These are phyloP conservation scores for Chrysocyon brachyurus DNA, from an alignment of 2,797 vertebrate species.

Conservation along the genomic window DNA sequence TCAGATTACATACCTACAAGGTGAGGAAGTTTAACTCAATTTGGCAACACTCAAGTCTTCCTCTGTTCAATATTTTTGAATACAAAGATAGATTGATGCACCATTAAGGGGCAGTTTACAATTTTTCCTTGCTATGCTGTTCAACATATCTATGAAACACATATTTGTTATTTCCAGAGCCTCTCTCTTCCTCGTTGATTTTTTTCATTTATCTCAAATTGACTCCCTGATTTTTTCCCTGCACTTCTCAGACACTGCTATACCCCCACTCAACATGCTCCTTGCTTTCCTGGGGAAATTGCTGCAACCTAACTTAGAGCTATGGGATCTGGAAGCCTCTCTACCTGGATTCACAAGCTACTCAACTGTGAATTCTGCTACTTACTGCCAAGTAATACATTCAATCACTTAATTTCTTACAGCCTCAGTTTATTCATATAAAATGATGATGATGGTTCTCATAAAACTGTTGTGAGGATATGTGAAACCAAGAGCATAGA, in stretches of 20 bases:
- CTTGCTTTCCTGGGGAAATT: not conserved
- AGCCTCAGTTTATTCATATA: not conserved
- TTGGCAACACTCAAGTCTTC: not conserved
- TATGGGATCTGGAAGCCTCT: not conserved
- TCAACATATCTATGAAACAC: not conserved
- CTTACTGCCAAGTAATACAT: not conserved
- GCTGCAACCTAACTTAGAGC: not conserved
- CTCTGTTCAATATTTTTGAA: not conserved
- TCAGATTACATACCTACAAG: not conserved
- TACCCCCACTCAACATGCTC: not conserved
- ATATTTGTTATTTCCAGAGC: not conserved
- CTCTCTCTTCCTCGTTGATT: not conserved
- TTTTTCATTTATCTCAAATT: not conserved
- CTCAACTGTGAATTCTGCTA: not conserved
- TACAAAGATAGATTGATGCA: not conserved
- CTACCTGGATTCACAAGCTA: not conserved
- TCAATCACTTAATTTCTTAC: not conserved
- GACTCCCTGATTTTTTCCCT: not conserved
- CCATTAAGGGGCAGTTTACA: not conserved
- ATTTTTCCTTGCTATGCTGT: not conserved
- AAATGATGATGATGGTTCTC: not conserved
- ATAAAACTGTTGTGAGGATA: not conserved
- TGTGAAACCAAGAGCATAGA: not conserved
- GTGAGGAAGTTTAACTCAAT: not conserved
- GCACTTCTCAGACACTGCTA: not conserved